phyloP scores from a whole-genome alignment of 2,113 vertebrate genomes.

The Hippopotamus amphibius region DNA sequence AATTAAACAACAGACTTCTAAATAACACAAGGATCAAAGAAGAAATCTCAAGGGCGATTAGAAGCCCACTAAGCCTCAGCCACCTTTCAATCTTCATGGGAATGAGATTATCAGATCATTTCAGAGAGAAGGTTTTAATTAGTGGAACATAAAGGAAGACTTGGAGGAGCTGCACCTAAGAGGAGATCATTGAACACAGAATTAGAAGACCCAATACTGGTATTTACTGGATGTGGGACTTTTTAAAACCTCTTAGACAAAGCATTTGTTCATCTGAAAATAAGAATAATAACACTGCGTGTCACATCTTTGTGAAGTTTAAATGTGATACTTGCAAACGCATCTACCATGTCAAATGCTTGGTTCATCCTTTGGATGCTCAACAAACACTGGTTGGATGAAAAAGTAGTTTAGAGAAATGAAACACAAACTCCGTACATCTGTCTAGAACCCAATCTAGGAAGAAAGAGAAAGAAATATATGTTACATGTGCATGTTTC shows the following conservation, averaged over 20 bases:
- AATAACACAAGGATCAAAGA: slow-evolving; percentile 29
- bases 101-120: slow-evolving; percentile 47
- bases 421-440: not conserved
- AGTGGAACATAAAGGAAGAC: not conserved
- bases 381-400: not conserved
- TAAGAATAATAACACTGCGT: not conserved
- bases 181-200: not conserved
- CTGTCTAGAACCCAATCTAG: not conserved
- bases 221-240: not conserved
- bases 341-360: not conserved
- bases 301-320: not conserved
- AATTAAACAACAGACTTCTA: slow-evolving; percentile 47
- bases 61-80: not conserved
- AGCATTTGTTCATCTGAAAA: not conserved
- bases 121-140: slow-evolving; percentile 48
- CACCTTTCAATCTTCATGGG: not conserved
- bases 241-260: not conserved
- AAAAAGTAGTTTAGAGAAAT: not conserved
- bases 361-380: not conserved
- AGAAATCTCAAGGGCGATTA: slow-evolving; percentile 50
- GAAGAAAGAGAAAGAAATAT: not conserved
- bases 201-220: not conserved
- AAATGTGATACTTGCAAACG: not conserved
- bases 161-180: not conserved
- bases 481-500: slow-evolving; percentile 35